These are phyloP conservation scores for Meloe dianella DNA, from an alignment of 2,888 invertebrate genomes.

Conservation along the genomic window DNA sequence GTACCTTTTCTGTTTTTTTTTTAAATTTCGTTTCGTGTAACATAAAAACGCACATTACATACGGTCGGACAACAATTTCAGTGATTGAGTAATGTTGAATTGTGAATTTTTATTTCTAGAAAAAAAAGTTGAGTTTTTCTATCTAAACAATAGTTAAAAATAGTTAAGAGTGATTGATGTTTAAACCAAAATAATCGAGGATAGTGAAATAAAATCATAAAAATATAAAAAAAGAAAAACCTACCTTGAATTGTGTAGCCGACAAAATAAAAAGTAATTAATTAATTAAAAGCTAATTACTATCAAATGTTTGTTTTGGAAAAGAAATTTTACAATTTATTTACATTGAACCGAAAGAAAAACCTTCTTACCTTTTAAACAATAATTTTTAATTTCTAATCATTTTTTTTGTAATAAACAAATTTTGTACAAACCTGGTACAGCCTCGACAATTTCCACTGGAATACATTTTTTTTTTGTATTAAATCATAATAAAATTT, in stretches of 20 bases:
- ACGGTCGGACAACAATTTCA: background rate
- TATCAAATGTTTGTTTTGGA: conserved; percentile 9
- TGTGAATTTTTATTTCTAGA: no score
- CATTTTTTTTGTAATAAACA: conserved; percentile 21
- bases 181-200: conserved; percentile 17
- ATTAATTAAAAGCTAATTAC: no score
- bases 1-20: no score
- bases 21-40: background rate
- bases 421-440: conserved; percentile 36
- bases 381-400: no score
- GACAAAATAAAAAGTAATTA: conserved; percentile 24
- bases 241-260: conserved; percentile 34
- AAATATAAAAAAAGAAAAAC: conserved; percentile 17
- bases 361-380: conserved; percentile 35
- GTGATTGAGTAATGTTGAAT: no score
- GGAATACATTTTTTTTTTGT: conserved; percentile 1
- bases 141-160: conserved; percentile 25
- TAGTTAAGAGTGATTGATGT: conserved; percentile 28
- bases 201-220: no score
- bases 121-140: conserved; percentile 14
- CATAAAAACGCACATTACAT: background rate
- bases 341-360: conserved; percentile 28
- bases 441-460: conserved; percentile 23
- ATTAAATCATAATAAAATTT: conserved; percentile 29
- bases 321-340: conserved; percentile 26